phyloP scores from a whole-genome alignment of 2,797 vertebrate genomes.

The Percopsis omiscomaycus region DNA sequence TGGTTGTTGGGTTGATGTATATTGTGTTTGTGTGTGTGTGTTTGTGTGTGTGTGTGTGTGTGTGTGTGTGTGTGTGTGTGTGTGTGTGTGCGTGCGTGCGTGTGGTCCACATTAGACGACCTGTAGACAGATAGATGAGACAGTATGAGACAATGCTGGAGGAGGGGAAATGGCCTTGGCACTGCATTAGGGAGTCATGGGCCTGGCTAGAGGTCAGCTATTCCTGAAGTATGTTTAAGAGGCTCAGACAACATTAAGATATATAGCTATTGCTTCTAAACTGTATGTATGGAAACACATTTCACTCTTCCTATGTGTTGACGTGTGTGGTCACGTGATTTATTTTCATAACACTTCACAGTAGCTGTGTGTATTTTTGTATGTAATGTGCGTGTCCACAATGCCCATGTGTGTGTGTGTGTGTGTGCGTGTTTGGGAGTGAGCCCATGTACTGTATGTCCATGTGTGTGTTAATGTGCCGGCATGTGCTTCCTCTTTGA shows the following conservation, averaged over 20 bases:
- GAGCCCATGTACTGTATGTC: not conserved
- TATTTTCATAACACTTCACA: too few species aligned
- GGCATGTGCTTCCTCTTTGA: not conserved
- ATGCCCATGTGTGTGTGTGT: not conserved
- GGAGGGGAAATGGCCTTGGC: conserved; percentile 48
- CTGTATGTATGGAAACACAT: conserved; percentile 8
- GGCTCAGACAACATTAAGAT: conserved; percentile 39
- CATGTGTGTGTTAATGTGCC: not conserved
- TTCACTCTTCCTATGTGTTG: conserved; percentile 9
- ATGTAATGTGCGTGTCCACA: not conserved
- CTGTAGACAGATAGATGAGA: too few species aligned
- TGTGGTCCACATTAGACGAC: not conserved
- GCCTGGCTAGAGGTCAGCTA: conserved; percentile 39
- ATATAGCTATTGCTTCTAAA: conserved; percentile 11
- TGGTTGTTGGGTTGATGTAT: too few species aligned
- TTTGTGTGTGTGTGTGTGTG: conserved; percentile 5
- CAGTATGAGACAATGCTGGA: not conserved
- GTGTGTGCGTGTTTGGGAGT: not conserved
- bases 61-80: conserved; percentile 9
- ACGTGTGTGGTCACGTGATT: not conserved
- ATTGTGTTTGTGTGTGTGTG: too few species aligned
- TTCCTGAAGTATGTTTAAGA: conserved; percentile 50
- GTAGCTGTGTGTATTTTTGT: not conserved
- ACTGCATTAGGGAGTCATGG: conserved; percentile 30
- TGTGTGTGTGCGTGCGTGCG: conserved; percentile 4